Evolutionary conservation across 2,888 invertebrate species (phyloP), one percentile per base, ranked within the genome.

Genomic region (Notocelia uddmanniana): DNA sequence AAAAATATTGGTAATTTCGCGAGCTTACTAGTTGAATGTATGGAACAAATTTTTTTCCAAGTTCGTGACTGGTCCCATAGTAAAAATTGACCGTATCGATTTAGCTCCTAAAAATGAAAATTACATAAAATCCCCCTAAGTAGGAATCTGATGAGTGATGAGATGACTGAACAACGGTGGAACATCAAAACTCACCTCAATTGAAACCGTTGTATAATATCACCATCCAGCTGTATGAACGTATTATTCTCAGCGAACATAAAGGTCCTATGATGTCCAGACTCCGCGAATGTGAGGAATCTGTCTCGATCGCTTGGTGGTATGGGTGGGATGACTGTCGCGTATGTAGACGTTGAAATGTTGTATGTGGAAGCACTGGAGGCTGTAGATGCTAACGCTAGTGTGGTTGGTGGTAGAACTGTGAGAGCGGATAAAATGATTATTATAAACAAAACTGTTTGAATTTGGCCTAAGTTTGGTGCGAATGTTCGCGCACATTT

Each of bases 161-260:
- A 15, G 41, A 41, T 15, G 37, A 37, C 37, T 13, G 13, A 41
- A 13, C 0, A 11, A 37, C 2, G 26, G 26, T 26, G 26, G 2
- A 9, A 37, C 18, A 11, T 19, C 15, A 37, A 37, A 23, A 18
- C 87, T 87, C 88, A 97, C 98, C 98, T 96, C 79, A 98, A 94
- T 90, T 98, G 98, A 94, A 98, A 98, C 73, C 97, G 96, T 84
- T 97, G 97, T 84, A 98, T 97, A 75, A 97, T 96, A 85, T 97
- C 96, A n/a, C 98, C 98, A 85, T 98, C 97, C 63, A 98, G 95
- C 86, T 98, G 98, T 83, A 98, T 98, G 87, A 96, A 98, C 3
- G 98, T 98, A 83, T 98, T 97, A 78, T 97, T 97, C 84, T 97
- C 97, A 21, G 98, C 97, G 88, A 98, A 98, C 96, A 98, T 97